Evolutionary conservation across 2,113 vertebrate genomes (phyloP).

Genomic region (Indicator indicator): DNA sequence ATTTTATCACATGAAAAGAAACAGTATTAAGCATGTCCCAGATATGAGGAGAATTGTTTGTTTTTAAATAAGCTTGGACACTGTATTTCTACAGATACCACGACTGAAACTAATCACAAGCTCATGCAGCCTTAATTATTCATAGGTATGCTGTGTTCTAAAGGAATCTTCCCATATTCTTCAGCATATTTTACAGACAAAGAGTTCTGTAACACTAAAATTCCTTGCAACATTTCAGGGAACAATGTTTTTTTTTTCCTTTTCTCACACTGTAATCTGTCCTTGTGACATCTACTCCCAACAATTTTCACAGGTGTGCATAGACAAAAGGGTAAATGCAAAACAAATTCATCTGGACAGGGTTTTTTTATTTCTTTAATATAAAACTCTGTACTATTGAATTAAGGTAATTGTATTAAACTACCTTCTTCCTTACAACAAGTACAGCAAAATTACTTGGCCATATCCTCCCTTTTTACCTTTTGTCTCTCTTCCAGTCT

Average conservation of each 20-base stretch:
- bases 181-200: not conserved
- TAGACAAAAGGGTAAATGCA: not conserved
- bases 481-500: not conserved
- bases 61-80: not conserved
- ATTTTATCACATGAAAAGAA: not conserved
- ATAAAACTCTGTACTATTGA: not conserved
- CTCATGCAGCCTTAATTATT: not conserved
- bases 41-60: not conserved
- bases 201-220: not conserved
- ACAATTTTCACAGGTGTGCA: not conserved
- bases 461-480: not conserved
- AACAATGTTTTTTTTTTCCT: not conserved
- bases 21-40: not conserved
- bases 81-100: not conserved
- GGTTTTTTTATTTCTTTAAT: not conserved
- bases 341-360: not conserved
- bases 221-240: not conserved
- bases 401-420: not conserved
- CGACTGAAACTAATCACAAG: not conserved
- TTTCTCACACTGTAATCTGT: not conserved
- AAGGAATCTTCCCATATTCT: not conserved
- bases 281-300: not conserved
- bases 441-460: not conserved
- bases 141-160: not conserved
- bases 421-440: not conserved